phyloP scores from a whole-genome alignment of 64 coral and sea anemone genomes.

The Catalaphyllia jardinei region DNA sequence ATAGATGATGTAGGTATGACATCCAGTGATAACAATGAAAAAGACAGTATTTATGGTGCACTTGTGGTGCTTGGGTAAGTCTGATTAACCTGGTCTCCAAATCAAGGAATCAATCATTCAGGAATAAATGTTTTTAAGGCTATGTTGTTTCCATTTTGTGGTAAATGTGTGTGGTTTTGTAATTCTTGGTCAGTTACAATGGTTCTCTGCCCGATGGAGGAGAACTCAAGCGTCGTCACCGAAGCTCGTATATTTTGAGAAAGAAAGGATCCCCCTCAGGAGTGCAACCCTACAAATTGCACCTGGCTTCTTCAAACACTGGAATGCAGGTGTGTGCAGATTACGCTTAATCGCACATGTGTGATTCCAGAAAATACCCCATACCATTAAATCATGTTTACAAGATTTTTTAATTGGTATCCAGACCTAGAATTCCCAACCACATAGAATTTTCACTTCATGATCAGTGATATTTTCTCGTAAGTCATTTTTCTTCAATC shows the following conservation, averaged over 20 bases:
- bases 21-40: constrained; percentile 18
- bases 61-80: constrained; percentile 70
- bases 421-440: too few relatives aligned
- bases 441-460: not conserved
- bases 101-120: not conserved
- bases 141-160: not conserved
- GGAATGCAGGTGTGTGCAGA: constrained; percentile 81
- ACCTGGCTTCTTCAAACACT: constrained; percentile 84
- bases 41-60: constrained; percentile 52
- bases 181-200: constrained; percentile 78
- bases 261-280: constrained; percentile 81
- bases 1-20: constrained; percentile 44
- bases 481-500: too few relatives aligned
- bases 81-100: not conserved
- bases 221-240: constrained; percentile 50
- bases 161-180: constrained; percentile 16
- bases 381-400: too few relatives aligned
- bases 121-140: not conserved
- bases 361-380: constrained; percentile 14
- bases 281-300: constrained; percentile 86
- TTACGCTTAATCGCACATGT: not conserved
- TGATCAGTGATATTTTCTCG: not conserved
- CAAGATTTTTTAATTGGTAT: too few relatives aligned
- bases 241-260: constrained; percentile 71
- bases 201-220: constrained; percentile 68